A percentile compares a stretch with the other conserved stretches of the same genome.
phyloP scores from a whole-genome alignment of 2,888 invertebrate species.

The Diarsia rubi region DNA sequence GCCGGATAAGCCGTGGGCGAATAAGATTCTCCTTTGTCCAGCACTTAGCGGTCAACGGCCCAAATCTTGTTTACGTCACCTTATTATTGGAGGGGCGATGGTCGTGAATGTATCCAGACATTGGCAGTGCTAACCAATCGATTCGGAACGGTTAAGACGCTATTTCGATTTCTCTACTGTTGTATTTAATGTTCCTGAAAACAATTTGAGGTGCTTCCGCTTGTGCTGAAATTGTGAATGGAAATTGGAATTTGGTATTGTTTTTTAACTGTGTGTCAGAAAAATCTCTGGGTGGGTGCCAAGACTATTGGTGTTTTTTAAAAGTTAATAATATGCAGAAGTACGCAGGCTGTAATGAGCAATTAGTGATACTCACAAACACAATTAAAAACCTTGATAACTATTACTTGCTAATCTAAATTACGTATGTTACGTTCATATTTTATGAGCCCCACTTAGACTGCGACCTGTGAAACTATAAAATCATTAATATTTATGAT shows the following conservation, averaged over 20 bases:
- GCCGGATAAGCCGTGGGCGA: slow-evolving; percentile 66
- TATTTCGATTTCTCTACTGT: slow-evolving; percentile 74
- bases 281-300: slow-evolving; percentile 6
- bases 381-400: slow-evolving; percentile 6
- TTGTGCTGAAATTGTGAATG: slow-evolving; percentile 39
- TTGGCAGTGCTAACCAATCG: slow-evolving; percentile 81
- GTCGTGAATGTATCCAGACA: slow-evolving; percentile 79
- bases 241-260: slow-evolving; percentile 5
- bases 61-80: slow-evolving; percentile 81
- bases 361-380: not conserved
- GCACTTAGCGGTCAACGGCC: slow-evolving; percentile 81
- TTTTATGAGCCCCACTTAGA: slow-evolving; percentile 27
- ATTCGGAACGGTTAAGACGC: slow-evolving; percentile 79
- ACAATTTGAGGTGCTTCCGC: slow-evolving; percentile 61
- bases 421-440: slow-evolving; percentile 12
- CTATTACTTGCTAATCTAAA: slow-evolving; percentile 9
- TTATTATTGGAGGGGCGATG: slow-evolving; percentile 74
- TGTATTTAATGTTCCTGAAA: slow-evolving; percentile 60
- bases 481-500: slow-evolving; percentile 6
- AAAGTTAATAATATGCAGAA: not conserved
- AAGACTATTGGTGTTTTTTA: not conserved
- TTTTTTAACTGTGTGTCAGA: slow-evolving; percentile 8
- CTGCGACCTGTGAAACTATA: not conserved
- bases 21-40: slow-evolving; percentile 76
- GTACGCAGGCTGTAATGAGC: not conserved